Base-by-base conservation (phyloP, 2,888 invertebrate species). In the Plutella xylostella region DNA sequence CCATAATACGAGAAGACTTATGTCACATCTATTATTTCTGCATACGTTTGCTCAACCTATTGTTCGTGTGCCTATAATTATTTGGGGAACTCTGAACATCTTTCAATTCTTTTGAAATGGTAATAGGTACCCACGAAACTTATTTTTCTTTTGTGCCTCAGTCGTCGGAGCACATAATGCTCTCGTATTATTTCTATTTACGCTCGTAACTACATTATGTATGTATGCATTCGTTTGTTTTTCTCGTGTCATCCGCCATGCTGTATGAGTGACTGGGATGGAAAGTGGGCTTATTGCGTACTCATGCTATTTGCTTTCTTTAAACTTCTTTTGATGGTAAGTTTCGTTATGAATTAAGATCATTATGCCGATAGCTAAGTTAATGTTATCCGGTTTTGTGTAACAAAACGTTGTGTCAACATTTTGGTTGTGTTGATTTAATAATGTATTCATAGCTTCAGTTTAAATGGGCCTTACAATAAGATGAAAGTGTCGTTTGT, bases 151-250 rank as follows among this genome's bases (percentile, higher is more conserved):
- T 42, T 42, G 30, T 42, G 31, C 15, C 31, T n/a, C 21, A 30
- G 30, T 19, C 42, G 42, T 18, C 22, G 42, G 28, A 34, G 42
- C 42, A 34, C 42, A 34, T 42, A 42, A 42, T 33, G 17, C 22
- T 42, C 12, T 15, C 21, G n/a, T n/a, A 41, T 42, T 42, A 33
- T n/a, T n/a, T n/a, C n/a, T n/a, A n/a, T 42, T 33, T 33, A 42
- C 34, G 42, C 34, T 18, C 15, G 34, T 34, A 42, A 22, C 33
- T 14, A 37, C 37, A 37, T 41, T 30, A 41, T 31, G 41, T 41
- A 11, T 39, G 12, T 42, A 20, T 42, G 22, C 9, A 42, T 34
- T 22, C 42, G 22, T 34, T 40, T 42, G 34, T 22, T 20, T 42
- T 42, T 42, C 42, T 42, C 42, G 19, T 41, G 28, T 41, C 42